A percentile compares a stretch with the other conserved stretches of the same genome.
Evolutionary conservation across 2,888 invertebrate genomes (phyloP).

Genomic region (Perdita meconis): DNA sequence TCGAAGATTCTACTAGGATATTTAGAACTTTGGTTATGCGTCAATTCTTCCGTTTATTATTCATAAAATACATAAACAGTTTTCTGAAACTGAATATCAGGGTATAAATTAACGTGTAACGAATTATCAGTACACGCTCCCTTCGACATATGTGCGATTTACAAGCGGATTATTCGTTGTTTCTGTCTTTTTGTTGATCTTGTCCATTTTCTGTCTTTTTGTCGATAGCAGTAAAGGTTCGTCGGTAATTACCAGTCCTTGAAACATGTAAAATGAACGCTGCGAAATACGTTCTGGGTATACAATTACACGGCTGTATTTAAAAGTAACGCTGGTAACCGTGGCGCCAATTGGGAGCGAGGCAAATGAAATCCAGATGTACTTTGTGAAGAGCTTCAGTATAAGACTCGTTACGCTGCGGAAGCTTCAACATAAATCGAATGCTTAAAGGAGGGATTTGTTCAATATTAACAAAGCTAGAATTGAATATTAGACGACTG

Average conservation of each 20-base stretch:
- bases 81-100: not conserved
- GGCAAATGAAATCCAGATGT: constrained; percentile 10
- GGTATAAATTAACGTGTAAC: not conserved
- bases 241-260: constrained; percentile 1
- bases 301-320: not conserved
- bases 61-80: not conserved
- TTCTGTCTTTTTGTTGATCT: too few species aligned
- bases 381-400: not conserved
- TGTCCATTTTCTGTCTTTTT: too few species aligned
- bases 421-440: too few species aligned
- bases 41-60: not conserved
- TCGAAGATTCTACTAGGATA: not conserved
- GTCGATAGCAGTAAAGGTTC: not conserved
- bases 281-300: not conserved
- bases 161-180: not conserved
- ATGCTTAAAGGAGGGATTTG: too few species aligned
- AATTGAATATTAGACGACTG: too few species aligned
- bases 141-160: not conserved
- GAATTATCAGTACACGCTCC: not conserved
- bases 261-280: not conserved
- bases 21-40: not conserved
- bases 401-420: too few species aligned
- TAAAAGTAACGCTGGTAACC: not conserved
- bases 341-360: constrained; percentile 6
- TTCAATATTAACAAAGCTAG: too few species aligned